Conservation (phyloP, 2,888 invertebrate species). For the Drosophila macrothrix region DNA sequence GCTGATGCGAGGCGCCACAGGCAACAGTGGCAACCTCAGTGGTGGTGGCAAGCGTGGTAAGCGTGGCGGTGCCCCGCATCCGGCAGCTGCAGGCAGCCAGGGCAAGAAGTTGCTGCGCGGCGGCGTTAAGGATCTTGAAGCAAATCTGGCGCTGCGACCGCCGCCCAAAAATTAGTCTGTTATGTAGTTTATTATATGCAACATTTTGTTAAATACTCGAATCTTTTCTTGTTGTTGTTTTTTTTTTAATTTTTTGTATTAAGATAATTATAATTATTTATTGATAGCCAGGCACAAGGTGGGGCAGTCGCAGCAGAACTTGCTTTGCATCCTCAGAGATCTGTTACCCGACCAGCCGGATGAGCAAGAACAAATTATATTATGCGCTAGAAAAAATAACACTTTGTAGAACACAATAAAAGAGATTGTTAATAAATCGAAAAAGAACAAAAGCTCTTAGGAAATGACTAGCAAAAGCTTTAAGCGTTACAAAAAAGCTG, state of each 20-base stretch:
- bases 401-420: constrained; percentile 30
- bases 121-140: constrained; percentile 78
- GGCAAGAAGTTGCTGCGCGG: constrained; percentile 57
- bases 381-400: constrained; percentile 33
- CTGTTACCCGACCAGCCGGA: constrained; percentile 8
- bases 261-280: constrained; percentile 70
- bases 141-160: constrained; percentile 83
- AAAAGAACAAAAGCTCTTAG: neutral
- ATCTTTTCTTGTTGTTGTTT: constrained; percentile 34
- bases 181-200: constrained; percentile 51
- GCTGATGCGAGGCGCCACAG: constrained; percentile 53
- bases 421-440: constrained; percentile 12
- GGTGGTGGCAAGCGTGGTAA: constrained; percentile 75
- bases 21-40: constrained; percentile 5
- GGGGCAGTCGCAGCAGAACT: constrained; percentile 8
- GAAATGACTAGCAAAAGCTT: constrained; percentile 1
- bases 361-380: constrained; percentile 18
- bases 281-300: constrained; percentile 42
- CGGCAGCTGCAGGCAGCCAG: constrained; percentile 16
- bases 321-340: constrained; percentile 5
- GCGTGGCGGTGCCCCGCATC: constrained; percentile 71
- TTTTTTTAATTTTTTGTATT: constrained; percentile 48
- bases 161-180: constrained; percentile 78
- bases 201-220: constrained; percentile 36
- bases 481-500: neutral